Base-by-base conservation (phyloP, 1,140 invertebrate species). In the Ips typographus region DNA sequence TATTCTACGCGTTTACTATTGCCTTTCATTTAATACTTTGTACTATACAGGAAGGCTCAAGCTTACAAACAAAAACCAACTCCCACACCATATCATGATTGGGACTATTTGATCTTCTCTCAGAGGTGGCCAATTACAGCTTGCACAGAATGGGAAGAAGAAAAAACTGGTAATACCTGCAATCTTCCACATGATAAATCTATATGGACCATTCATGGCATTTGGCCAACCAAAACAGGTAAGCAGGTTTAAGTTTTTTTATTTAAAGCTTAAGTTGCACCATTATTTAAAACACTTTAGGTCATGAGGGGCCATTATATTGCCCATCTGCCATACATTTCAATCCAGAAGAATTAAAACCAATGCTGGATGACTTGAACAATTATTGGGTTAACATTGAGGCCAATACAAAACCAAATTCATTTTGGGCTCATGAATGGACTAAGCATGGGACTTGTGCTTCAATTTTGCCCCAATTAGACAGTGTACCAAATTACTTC, bases 371-470 rank as follows among this genome's bases (percentile, higher is more conserved):
- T 7, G 80, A 89, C 51, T 74, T 94, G 40, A 81, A 88, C 62
- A 79, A 85, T 41, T 86, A 85, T 56, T 94, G 93, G 93, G 85
- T 86, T 1, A 91, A 93, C 73, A 82, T 94, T 65, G 86, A 91
- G 77, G 84, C 73, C 80, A 84, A 81, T 70, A 85, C 81, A 1
- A 79, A 82, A 43, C 76, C 80, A 6, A 84, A 87, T 73, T 83
- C 84, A 4, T 83, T 94, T 4, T 94, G 92, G 93, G 82, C 87
- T 68, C 91, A 95, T 69, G 93, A 94, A 78, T 95, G 92, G 92
- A 78, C 83, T 1, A 95, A 94, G 76, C 93, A 95, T 78, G 93
- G 92, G 0, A 92, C 92, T 0, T 94, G 93, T 76, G 90, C 91
- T 8, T 82, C 86, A 0, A 73, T 77, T 4, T 68, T 93, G 1